These are phyloP conservation scores for Valencia hispanica DNA, from an alignment of 2,797 vertebrate species.

Conservation along the genomic window DNA sequence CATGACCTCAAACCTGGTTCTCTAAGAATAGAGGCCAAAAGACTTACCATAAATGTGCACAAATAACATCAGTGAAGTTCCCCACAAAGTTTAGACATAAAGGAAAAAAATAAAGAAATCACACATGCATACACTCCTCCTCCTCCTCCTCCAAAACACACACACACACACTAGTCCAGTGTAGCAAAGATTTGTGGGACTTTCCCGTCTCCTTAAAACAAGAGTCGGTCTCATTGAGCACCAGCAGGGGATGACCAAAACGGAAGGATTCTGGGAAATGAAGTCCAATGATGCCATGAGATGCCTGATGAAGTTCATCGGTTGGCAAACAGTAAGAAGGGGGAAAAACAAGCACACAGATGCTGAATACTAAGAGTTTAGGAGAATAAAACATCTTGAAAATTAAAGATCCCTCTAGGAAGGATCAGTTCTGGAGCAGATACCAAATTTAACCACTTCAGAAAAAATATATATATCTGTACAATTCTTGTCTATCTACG, in stretches of 20 bases:
- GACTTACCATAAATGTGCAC: slow-evolving; percentile 10
- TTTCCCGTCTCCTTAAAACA: slow-evolving; percentile 44
- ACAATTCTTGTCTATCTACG: background rate
- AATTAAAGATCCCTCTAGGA: background rate
- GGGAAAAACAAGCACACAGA: background rate
- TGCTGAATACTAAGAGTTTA: background rate
- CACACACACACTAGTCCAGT: slow-evolving; percentile 36
- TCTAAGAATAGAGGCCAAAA: background rate
- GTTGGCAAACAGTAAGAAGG: background rate
- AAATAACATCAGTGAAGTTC: background rate
- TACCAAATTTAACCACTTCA: background rate
- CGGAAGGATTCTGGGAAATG: slow-evolving; percentile 38
- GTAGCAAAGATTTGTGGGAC: slow-evolving; percentile 36
- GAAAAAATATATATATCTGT: background rate
- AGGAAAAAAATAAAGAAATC: background rate
- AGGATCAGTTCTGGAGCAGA: background rate
- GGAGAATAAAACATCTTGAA: slow-evolving; percentile 19
- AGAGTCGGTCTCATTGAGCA: slow-evolving; percentile 38
- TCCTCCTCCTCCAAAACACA: slow-evolving; percentile 11
- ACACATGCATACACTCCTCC: slow-evolving; percentile 24
- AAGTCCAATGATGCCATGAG: slow-evolving; percentile 37
- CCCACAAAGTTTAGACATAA: slow-evolving; percentile 13
- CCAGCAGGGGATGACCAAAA: slow-evolving; percentile 25
- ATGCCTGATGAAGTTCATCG: background rate
- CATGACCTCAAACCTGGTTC: background rate